Base-by-base conservation (phyloP, 2,113 vertebrate genomes). In the Neoarius graeffei region DNA sequence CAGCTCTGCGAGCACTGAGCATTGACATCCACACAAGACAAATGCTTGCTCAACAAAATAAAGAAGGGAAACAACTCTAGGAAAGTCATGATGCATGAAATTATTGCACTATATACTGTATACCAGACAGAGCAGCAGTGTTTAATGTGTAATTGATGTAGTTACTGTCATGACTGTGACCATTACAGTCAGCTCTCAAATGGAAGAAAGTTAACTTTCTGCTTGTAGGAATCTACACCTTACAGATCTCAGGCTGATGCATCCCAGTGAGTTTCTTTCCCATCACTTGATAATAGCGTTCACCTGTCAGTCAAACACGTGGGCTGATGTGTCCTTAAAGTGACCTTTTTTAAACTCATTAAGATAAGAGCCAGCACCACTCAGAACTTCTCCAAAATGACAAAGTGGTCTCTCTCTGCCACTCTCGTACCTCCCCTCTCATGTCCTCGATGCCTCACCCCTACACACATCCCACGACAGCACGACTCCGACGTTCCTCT, bases 331-430 rank as follows among this genome's bases (percentile, higher is more conserved):
- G 90, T 90, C 86, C 64, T 76, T n/a, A 90, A 71, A 89, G 90
- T 94, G 95, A 94, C 93, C 94, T 93, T 93, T 82, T 94, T 93
- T 92, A 95, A 95, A 95, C 91, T 94, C 93, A 94, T 96, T 95
- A 93, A 94, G 95, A 95, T 96, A 95, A 95, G 89, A 91, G 88
- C 85, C 89, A 71, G 88, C 54, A 11, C 92, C 94, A 93, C 92
- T 95, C 91, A 91, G 91, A 94, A 90, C 88, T 93, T 90, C 94
- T 95, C 91, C 84, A 93, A 91, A 85, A 89, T 88, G 90, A 95
- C 95, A 96, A 96, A 96, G 95, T 95, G 93, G 91, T 91, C 92
- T 92, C 93, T 95, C 94, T 93, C 92, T 92, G 92, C 83, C 90
- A 50, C 94, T 93, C 94, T 93, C 92, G 90, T 87, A 85, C 86